These are phyloP conservation scores for Synanthedon myopaeformis DNA, from an alignment of 2,888 invertebrate species.

Conservation along the genomic window DNA sequence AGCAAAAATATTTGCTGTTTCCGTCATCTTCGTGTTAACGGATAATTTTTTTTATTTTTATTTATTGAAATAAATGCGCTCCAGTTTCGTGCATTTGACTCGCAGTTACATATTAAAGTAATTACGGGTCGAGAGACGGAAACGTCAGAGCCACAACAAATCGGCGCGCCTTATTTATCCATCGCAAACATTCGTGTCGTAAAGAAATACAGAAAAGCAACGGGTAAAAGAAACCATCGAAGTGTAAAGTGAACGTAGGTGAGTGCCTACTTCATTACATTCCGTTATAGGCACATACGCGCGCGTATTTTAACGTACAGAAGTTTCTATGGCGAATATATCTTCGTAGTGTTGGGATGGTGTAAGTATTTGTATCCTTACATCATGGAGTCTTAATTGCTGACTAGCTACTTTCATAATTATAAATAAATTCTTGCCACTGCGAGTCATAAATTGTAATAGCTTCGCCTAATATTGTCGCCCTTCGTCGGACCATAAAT, in stretches of 20 bases:
- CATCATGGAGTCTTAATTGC: no score
- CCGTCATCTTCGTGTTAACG: no score
- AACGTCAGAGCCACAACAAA: conserved; percentile 4
- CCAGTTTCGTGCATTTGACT: no score
- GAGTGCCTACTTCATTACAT: conserved; percentile 30
- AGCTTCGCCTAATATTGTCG: no score
- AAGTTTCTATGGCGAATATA: neutral
- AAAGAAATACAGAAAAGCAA: conserved; percentile 15
- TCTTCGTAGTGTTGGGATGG: neutral
- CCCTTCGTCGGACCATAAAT: no score
- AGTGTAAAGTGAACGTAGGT: conserved; percentile 25
- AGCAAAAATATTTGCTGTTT: no score
- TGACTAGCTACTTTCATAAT: no score
- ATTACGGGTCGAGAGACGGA: neutral
- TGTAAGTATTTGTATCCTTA: no score
- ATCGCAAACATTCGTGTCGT: conserved; percentile 20
- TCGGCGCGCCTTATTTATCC: conserved; percentile 19
- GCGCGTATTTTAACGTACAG: neutral
- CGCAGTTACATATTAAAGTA: neutral
- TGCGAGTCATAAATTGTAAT: no score
- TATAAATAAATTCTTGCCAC: no score
- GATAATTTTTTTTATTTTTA: no score
- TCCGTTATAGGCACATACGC: conserved; percentile 9
- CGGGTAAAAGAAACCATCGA: conserved; percentile 19
- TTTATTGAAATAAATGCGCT: no score